Evolutionary conservation across 2,888 invertebrate genomes (phyloP).

Genomic region (Lepidocyrtoides sp.): DNA sequence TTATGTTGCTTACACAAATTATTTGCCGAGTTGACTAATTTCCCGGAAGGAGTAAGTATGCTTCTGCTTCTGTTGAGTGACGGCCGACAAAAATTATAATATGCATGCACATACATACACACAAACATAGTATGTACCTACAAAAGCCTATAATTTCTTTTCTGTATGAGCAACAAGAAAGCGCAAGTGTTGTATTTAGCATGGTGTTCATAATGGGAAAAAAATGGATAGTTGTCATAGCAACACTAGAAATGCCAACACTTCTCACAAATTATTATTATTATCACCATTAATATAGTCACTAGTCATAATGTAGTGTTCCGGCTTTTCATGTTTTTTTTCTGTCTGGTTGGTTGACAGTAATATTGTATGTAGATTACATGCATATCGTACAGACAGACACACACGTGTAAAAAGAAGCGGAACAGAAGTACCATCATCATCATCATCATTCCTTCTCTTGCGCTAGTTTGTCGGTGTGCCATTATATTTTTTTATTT

Average conservation of each 20-base stretch:
- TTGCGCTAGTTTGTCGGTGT: not conserved
- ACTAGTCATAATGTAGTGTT: not conserved
- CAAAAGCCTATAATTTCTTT: not conserved
- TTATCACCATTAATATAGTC: conserved; percentile 47
- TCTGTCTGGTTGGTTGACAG: not conserved
- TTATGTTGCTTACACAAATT: conserved; percentile 33
- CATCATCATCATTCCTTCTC: not conserved
- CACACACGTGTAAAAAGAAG: not conserved
- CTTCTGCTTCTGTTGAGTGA: conserved; percentile 57
- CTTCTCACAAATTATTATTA: conserved; percentile 16
- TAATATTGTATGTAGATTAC: not conserved
- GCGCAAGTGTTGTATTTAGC: not conserved
- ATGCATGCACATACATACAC: not conserved
- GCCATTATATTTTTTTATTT: not conserved
- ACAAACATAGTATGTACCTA: not conserved
- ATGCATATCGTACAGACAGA: not conserved
- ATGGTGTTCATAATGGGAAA: not conserved
- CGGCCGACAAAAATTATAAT: not conserved
- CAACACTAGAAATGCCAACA: not conserved
- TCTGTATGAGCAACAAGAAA: not conserved
- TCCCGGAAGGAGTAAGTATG: conserved; percentile 63
- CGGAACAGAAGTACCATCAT: not conserved
- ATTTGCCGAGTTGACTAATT: conserved; percentile 74
- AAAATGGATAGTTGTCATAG: conserved; percentile 18
- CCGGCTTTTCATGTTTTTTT: not conserved